Percentiles rank a stretch among this genome's conserved stretches.
Evolutionary conservation across 1,140 invertebrate species (phyloP).

Genomic region (Lepidurus packardi): DNA sequence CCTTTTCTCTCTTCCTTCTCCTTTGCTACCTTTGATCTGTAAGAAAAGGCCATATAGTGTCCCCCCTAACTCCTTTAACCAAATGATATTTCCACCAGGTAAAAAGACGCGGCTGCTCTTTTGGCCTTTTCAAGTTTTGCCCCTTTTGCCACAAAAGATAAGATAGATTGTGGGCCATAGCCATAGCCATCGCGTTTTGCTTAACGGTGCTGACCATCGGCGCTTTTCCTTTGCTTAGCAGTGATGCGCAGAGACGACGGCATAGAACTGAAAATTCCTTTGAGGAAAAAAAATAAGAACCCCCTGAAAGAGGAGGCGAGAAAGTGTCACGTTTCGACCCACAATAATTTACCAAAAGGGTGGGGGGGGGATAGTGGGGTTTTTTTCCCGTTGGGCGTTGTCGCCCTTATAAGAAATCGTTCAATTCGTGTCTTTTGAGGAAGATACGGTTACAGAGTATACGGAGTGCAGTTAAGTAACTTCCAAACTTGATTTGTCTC

Average conservation of each 20-base stretch:
- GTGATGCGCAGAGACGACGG: neutral
- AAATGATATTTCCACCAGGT: neutral
- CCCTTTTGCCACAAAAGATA: slow-evolving; percentile 10
- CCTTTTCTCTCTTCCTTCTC: neutral
- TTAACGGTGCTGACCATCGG: slow-evolving; percentile 17
- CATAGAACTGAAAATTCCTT: neutral
- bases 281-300: neutral
- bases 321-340: slow-evolving; percentile 18
- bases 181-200: neutral
- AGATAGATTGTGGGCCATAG: slow-evolving; percentile 8
- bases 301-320: slow-evolving; percentile 10
- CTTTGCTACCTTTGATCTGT: neutral
- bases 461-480: neutral
- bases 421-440: neutral
- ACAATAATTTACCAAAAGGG: neutral
- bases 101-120: neutral
- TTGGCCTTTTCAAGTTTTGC: slow-evolving; percentile 1
- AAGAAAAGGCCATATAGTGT: neutral
- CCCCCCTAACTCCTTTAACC: neutral
- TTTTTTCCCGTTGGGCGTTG: neutral
- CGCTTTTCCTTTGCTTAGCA: slow-evolving; percentile 4
- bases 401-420: neutral
- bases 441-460: neutral
- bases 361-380: neutral
- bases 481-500: neutral